Percentiles rank a stretch among this genome's conserved stretches.
These are phyloP conservation scores for Globia sparganii DNA, from an alignment of 2,888 invertebrate species.

Conservation along the genomic window DNA sequence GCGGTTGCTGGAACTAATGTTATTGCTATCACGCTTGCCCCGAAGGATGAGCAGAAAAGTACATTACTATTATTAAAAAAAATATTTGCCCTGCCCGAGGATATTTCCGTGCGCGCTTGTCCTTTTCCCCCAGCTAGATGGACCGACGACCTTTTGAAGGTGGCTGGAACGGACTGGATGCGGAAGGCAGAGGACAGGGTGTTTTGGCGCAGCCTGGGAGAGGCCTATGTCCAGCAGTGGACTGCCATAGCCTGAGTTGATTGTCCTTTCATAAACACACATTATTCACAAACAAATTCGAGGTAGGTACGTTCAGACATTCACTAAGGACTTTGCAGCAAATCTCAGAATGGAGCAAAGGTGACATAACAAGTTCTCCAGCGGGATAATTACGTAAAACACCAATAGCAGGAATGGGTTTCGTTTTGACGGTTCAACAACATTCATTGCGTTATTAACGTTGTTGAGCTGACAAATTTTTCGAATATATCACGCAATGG, in stretches of 20 bases:
- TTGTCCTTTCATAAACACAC: not conserved
- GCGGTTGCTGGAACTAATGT: conserved; percentile 31
- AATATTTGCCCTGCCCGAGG: not conserved
- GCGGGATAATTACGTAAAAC: too few relatives aligned
- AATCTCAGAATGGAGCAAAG: not conserved
- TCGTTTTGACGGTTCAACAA: too few relatives aligned
- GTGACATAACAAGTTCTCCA: not conserved
- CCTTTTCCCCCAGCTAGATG: not conserved
- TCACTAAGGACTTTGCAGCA: not conserved
- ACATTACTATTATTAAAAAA: conserved; percentile 1
- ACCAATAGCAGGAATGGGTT: too few relatives aligned
- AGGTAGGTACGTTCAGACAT: not conserved
- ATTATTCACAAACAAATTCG: too few relatives aligned
- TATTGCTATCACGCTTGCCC: conserved; percentile 42
- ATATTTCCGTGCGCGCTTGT: not conserved
- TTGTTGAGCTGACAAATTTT: not conserved
- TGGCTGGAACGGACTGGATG: not conserved
- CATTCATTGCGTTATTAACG: not conserved
- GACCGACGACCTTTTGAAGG: not conserved
- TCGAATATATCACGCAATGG: not conserved
- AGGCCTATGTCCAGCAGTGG: not conserved
- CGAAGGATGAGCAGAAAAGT: not conserved
- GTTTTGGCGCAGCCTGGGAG: not conserved
- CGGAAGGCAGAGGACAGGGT: not conserved
- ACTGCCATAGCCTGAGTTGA: too few relatives aligned